Evolutionary conservation across 2,888 invertebrate species (phyloP), one percentile per base, ranked within the genome.

Genomic region (Acleris cristana): DNA sequence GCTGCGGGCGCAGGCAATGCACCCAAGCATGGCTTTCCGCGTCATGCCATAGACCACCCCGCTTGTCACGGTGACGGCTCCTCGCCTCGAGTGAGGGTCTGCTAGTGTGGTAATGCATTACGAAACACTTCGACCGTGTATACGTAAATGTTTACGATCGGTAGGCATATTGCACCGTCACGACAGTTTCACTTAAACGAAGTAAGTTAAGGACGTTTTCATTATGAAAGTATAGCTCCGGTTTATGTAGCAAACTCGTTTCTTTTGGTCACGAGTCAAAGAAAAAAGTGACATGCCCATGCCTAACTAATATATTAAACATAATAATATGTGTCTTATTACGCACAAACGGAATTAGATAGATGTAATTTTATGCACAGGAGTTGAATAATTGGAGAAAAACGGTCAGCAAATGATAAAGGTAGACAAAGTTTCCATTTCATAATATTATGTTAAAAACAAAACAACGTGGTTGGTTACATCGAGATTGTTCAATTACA

Each of bases 11-110:
- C 75, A 12, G 26, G 58, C 71, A 79, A 72, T 81, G 61, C 89
- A 88, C 73, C 88, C 85, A 81, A 85, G 87, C 91, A 88, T 91
- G 76, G 82, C 88, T 84, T 80, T 81, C 76, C 81, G 85, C 82
- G 82, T 84, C 86, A 87, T 86, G 85, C 84, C 89, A 87, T 90
- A 88, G 86, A 85, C 87, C 88, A 91, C 92, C 91, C 91, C 81
- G 88, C 86, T 84, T 87, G 92, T 91, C 83, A 91, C 90, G 90
- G 88, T 91, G 84, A 76, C 89, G 87, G 74, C 75, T 86, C 77
- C 76, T 79, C 75, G 72, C 75, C 72, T 61, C 60, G 61, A 64
- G 65, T 65, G 71, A 71, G 69, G 74, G 72, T 70, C 64, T 72
- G 58, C 67, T 68, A 66, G 52, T 45, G 69, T 63, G 56, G 65